These are phyloP conservation scores for Apostichopus leukothele DNA, from an alignment of 53 echinoderm and acorn worm genomes.

Conservation along the genomic window DNA sequence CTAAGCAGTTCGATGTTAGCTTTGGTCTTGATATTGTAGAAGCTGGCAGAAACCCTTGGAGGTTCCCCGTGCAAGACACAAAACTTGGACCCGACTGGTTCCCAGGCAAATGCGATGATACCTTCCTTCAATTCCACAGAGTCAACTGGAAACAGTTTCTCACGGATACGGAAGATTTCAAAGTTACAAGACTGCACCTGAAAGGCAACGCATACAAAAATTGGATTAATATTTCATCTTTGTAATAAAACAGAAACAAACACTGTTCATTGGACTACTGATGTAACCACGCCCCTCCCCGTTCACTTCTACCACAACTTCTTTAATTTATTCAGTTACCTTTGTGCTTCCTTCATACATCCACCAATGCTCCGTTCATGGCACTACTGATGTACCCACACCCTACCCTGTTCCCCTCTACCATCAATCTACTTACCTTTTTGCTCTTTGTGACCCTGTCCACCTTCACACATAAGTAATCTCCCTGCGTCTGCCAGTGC, in stretches of 20 bases:
- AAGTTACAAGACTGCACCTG: conserved; percentile 93
- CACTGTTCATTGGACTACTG: no score
- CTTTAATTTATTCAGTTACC: no score
- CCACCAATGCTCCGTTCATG: no score
- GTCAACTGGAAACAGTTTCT: conserved; percentile 95
- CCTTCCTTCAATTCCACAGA: conserved; percentile 90
- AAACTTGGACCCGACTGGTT: conserved; percentile 92
- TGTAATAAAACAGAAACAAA: no score
- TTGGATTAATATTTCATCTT: no score
- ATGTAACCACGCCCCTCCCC: no score
- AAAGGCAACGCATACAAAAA: not conserved
- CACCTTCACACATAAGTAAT: conserved; percentile 90
- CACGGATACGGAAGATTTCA: conserved; percentile 98
- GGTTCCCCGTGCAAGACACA: conserved; percentile 88
- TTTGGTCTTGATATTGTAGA: conserved; percentile 93
- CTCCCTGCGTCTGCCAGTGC: conserved; percentile 97
- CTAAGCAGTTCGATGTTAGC: conserved; percentile 93
- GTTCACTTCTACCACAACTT: no score
- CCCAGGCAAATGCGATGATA: conserved; percentile 97
- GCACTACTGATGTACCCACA: no score
- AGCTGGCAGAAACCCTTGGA: conserved; percentile 89
- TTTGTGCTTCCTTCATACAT: no score
- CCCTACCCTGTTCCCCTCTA: no score
- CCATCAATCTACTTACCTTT: conserved; percentile 54
- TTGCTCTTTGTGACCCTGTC: conserved; percentile 94